phyloP scores from a whole-genome alignment of 2,113 vertebrate species.

The Rana temporaria region DNA sequence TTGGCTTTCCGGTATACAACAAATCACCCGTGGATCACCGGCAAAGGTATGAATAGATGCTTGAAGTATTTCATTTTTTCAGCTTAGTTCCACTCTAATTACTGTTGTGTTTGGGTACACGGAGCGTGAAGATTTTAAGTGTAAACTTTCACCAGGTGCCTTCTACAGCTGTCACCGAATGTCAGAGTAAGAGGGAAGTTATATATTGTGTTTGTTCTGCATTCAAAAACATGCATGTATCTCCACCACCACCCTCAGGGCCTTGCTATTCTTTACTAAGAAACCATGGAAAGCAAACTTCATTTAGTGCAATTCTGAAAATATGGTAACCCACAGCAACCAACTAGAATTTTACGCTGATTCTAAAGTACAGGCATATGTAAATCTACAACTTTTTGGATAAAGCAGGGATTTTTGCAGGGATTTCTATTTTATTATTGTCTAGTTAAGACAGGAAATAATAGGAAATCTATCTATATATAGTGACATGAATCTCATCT shows the following conservation, averaged over 20 bases:
- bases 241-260: conserved; percentile 44
- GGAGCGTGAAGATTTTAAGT: conserved; percentile 63
- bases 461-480: too few relatives aligned
- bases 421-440: too few relatives aligned
- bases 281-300: not conserved
- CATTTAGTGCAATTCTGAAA: not conserved
- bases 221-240: conserved; percentile 64
- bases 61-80: conserved; percentile 47
- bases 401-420: too few relatives aligned
- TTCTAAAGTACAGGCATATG: too few relatives aligned
- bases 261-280: not conserved
- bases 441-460: too few relatives aligned
- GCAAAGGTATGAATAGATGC: not conserved
- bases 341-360: too few relatives aligned
- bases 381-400: too few relatives aligned
- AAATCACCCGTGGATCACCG: not conserved
- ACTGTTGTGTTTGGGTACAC: conserved; percentile 62
- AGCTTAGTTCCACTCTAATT: conserved; percentile 63
- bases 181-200: conserved; percentile 63
- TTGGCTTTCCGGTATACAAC: not conserved
- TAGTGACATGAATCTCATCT: too few relatives aligned
- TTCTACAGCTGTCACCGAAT: conserved; percentile 68
- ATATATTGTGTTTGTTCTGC: conserved; percentile 65
- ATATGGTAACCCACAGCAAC: not conserved
- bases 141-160: conserved; percentile 70